Evolutionary conservation across 2,888 invertebrate species (phyloP).

Genomic region (Clunio marinus): DNA sequence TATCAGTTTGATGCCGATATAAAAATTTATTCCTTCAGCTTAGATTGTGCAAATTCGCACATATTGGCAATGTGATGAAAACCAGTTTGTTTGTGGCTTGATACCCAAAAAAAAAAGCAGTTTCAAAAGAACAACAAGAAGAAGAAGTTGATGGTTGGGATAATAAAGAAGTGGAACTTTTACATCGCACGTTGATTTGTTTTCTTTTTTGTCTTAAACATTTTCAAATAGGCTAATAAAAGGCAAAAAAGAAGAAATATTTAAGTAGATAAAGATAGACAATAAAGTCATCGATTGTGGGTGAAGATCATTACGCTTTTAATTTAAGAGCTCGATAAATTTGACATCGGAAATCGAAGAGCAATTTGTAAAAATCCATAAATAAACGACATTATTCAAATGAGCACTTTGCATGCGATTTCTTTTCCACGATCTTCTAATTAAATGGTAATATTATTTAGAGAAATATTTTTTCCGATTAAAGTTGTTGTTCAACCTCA

Average conservation of each 20-base stretch:
- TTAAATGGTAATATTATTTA: conserved; percentile 21
- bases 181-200: no score
- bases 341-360: conserved; percentile 24
- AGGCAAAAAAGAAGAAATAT: no score
- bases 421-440: not conserved
- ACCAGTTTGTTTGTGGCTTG: conserved; percentile 1
- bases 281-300: no score
- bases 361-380: conserved; percentile 27
- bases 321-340: not conserved
- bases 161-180: no score
- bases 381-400: not conserved
- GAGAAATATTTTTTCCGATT: not conserved
- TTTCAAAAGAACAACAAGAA: no score
- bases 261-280: no score
- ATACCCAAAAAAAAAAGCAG: not conserved
- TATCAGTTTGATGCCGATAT: conserved; percentile 29
- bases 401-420: not conserved
- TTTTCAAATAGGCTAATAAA: no score
- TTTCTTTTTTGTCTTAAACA: no score
- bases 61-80: no score
- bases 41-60: not conserved
- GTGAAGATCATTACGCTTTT: not conserved
- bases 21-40: conserved; percentile 22
- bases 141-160: no score
- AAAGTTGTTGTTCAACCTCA: conserved; percentile 3